Base-by-base conservation (phyloP, 1,140 invertebrate species). In the Solenopsis invicta region DNA sequence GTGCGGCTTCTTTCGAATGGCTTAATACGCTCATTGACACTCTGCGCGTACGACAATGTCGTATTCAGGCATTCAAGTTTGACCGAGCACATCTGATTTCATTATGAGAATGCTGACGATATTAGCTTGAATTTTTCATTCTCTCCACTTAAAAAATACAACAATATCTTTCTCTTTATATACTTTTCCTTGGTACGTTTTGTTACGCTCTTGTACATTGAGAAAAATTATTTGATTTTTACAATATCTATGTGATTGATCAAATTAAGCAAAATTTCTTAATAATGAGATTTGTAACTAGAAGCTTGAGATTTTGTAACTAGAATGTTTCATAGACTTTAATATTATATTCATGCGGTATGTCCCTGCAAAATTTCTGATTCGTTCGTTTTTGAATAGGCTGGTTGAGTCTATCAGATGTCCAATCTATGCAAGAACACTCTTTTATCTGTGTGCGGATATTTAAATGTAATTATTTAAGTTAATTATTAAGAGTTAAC, bases 111-210 rank as follows among this genome's bases (percentile, higher is more conserved):
- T 48, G 45, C 3, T 37, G 37, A 6, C 37, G 5, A 16, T 69
- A 24, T 21, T n/a, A 21, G 41, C 10, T 45, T 48, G 41, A 41
- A 13, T 21, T 4, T 69, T 48, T 67, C 9, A n/a, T 21, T 48
- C 21, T 48, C 66, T n/a, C n/a, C n/a, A n/a, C n/a, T 29, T 62
- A 62, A 62, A 61, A 62, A 29, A 16, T 29, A 62, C 29, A 62
- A 24, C 3, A 29, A 61, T 61, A 9, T 61, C 56, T 61, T 12
- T 62, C 12, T 62, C 29, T 12, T 29, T 4, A 62, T 62, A n/a
- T 62, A 29, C 29, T 29, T 62, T 24, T 24, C 21, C 9, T 24
- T 24, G 21, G 18, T 59, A 62, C 2, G 16, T 6, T 62, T 62
- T 10, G 12, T 29, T 41, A 61, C 24, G 16, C 3, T 56, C 8